Conservation (phyloP, 2,113 vertebrate genomes). For the Pachyramphus minor region DNA sequence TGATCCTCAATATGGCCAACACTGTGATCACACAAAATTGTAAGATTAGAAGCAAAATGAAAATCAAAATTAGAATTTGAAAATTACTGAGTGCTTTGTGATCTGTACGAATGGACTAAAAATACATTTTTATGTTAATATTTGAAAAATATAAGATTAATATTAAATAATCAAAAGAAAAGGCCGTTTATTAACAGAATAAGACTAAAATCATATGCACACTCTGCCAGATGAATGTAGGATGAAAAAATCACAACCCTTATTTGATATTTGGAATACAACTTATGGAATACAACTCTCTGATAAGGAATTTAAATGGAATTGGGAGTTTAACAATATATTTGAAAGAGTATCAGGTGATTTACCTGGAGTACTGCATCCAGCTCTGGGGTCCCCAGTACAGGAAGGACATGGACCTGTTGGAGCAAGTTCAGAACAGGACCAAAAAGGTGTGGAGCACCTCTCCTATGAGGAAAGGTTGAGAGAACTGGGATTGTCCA, state of each 20-base stretch:
- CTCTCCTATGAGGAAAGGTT: not conserved
- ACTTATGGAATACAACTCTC: not conserved
- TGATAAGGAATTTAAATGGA: not conserved
- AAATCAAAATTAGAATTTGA: not conserved
- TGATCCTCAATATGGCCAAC: not conserved
- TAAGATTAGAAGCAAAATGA: not conserved
- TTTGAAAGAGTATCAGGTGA: not conserved
- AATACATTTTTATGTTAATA: not conserved
- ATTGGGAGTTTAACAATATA: not conserved
- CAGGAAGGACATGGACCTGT: not conserved
- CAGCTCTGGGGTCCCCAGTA: fast-evolving
- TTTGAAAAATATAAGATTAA: not conserved
- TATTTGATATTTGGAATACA: not conserved
- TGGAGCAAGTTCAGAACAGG: not conserved
- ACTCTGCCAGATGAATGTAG: not conserved
- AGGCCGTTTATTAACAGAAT: not conserved
- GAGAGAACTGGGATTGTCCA: not conserved
- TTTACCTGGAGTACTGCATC: not conserved
- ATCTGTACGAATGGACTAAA: not conserved
- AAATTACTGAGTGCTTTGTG: not conserved
- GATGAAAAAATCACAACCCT: not conserved
- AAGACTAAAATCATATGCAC: not conserved
- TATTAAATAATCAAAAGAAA: not conserved
- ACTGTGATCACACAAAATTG: not conserved
- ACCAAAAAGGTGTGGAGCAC: not conserved